These are phyloP conservation scores for Caenorhabditis sp. DNA, from an alignment of 2,888 invertebrate genomes.

Conservation along the genomic window DNA sequence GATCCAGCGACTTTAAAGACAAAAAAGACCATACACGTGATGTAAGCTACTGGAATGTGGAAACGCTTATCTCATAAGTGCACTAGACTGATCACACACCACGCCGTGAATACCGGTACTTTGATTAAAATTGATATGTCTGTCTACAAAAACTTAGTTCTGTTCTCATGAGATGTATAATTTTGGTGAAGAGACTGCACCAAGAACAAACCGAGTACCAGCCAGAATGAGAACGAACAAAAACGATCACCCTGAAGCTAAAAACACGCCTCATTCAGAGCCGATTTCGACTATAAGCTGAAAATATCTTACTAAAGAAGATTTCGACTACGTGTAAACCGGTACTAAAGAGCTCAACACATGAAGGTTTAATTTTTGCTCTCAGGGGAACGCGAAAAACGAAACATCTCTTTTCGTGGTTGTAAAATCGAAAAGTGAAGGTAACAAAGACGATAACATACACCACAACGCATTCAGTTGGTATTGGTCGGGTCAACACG, in stretches of 20 bases:
- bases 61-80: slow-evolving; percentile 44
- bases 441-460: background rate
- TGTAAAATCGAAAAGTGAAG: background rate
- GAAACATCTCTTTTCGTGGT: background rate
- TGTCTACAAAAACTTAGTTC: slow-evolving; percentile 20
- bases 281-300: slow-evolving; percentile 9
- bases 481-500: slow-evolving; percentile 27
- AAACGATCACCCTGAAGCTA: background rate
- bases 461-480: slow-evolving; percentile 28
- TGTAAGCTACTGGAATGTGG: slow-evolving; percentile 23
- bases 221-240: background rate
- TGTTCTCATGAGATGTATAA: background rate
- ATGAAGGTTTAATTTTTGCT: slow-evolving; percentile 27
- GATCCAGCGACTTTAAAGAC: background rate
- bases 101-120: slow-evolving; percentile 38
- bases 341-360: slow-evolving; percentile 7
- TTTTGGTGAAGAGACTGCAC: background rate
- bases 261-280: background rate
- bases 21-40: slow-evolving; percentile 10
- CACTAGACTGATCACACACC: slow-evolving; percentile 54
- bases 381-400: background rate
- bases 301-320: slow-evolving; percentile 10
- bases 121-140: slow-evolving; percentile 31
- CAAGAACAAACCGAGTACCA: slow-evolving; percentile 2
- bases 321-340: slow-evolving; percentile 15